Conservation (phyloP, 1,140 invertebrate species). For the Plectus sambesii region DNA sequence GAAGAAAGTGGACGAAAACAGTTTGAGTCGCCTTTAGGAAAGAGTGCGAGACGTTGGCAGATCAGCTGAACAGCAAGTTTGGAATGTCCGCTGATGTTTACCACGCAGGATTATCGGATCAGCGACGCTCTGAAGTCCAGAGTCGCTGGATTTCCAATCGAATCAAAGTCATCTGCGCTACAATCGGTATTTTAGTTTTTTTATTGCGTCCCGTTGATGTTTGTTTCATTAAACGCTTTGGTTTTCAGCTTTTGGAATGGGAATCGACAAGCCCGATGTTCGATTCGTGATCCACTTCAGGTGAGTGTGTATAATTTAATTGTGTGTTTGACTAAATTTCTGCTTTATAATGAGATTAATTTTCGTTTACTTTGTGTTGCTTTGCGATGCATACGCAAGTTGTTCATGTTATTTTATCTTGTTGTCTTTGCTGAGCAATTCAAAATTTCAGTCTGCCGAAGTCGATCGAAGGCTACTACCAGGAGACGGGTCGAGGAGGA, state of each 20-base stretch:
- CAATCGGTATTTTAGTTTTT: no score
- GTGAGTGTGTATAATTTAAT: constrained; percentile 50
- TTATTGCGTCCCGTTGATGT: no score
- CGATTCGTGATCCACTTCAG: constrained; percentile 51
- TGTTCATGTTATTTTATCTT: constrained; percentile 65
- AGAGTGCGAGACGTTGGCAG: constrained; percentile 56
- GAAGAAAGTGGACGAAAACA: not conserved
- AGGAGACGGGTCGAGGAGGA: constrained; percentile 89
- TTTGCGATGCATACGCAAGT: constrained; percentile 97
- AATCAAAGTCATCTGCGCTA: constrained; percentile 36
- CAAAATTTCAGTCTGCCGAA: constrained; percentile 85
- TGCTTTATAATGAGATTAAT: constrained; percentile 7
- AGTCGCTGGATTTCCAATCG: constrained; percentile 54
- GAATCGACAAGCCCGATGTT: constrained; percentile 49
- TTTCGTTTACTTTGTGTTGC: constrained; percentile 2
- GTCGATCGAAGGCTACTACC: constrained; percentile 93
- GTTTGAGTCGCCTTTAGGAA: constrained; percentile 48
- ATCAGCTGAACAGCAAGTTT: constrained; percentile 49
- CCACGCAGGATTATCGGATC: constrained; percentile 56
- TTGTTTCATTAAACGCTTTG: no score
- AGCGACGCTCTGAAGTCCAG: constrained; percentile 53
- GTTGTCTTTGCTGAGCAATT: constrained; percentile 55
- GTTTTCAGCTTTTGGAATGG: constrained; percentile 51
- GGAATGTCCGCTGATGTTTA: constrained; percentile 55
- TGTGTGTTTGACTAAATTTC: not conserved